phyloP scores from a whole-genome alignment of 2,113 vertebrate genomes.

The Nothobranchius furzeri region DNA sequence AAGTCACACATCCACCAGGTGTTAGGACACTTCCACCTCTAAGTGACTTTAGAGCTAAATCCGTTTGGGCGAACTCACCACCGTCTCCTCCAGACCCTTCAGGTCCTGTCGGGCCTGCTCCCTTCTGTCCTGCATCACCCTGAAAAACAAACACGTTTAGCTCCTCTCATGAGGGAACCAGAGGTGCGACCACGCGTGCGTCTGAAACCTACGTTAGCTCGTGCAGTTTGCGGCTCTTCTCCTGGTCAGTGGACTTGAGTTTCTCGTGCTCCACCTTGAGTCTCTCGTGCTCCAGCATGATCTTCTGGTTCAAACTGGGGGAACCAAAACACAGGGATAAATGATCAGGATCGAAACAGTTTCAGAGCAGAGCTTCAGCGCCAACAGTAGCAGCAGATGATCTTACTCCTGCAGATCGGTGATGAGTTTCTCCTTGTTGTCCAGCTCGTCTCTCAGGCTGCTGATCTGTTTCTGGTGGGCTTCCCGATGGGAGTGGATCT shows the following conservation, averaged over 20 bases:
- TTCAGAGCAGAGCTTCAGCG: not conserved
- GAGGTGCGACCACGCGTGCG: rapidly evolving
- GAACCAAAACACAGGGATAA: not conserved
- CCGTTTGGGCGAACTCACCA: slow-evolving; percentile 82
- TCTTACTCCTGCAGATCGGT: slow-evolving; percentile 96
- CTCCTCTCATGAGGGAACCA: not conserved
- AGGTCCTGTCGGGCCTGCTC: slow-evolving; percentile 97
- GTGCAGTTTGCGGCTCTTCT: slow-evolving; percentile 94
- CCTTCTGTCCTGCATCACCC: slow-evolving; percentile 95
- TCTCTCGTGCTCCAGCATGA: slow-evolving; percentile 95
- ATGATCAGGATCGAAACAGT: not conserved
- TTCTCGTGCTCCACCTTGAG: slow-evolving; percentile 95
- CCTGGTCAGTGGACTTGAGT: slow-evolving; percentile 91
- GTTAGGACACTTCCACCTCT: no score
- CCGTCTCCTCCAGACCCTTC: slow-evolving; percentile 97
- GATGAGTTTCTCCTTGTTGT: slow-evolving; percentile 93
- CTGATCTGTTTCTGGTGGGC: slow-evolving; percentile 96
- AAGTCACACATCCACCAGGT: no score
- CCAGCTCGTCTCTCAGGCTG: slow-evolving; percentile 93
- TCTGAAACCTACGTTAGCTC: slow-evolving; percentile 89
- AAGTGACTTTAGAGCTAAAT: no score
- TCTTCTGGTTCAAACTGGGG: slow-evolving; percentile 94
- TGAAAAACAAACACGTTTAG: slow-evolving; percentile 46
- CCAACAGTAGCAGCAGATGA: not conserved
- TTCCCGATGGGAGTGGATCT: slow-evolving; percentile 95